phyloP scores from a whole-genome alignment of 2,888 invertebrate species.

The Villa cingulata region DNA sequence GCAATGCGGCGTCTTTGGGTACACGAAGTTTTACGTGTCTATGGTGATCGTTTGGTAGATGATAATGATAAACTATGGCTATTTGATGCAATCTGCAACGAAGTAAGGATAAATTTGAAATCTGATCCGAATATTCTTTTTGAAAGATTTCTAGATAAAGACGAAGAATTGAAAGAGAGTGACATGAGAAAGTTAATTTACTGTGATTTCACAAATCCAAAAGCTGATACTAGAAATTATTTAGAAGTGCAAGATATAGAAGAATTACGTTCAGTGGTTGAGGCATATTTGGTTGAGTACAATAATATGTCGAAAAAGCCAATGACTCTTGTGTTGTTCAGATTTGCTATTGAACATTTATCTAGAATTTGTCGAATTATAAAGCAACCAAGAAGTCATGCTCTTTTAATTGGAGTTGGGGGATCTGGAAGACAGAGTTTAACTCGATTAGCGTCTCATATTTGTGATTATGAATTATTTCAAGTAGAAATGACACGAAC shows the following conservation, averaged over 20 bases:
- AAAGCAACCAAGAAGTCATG: slow-evolving; percentile 85
- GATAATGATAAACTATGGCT: slow-evolving; percentile 73
- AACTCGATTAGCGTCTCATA: slow-evolving; percentile 79
- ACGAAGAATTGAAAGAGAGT: slow-evolving; percentile 49
- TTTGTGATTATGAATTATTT: slow-evolving; percentile 84
- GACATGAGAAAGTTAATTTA: slow-evolving; percentile 78
- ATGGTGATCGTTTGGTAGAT: slow-evolving; percentile 81
- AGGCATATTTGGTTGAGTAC: slow-evolving; percentile 77
- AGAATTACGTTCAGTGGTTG: slow-evolving; percentile 65
- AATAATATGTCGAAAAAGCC: slow-evolving; percentile 94
- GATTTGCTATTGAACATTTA: slow-evolving; percentile 89
- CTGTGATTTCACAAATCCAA: slow-evolving; percentile 91
- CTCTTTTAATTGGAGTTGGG: slow-evolving; percentile 78
- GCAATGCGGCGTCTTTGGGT: slow-evolving; percentile 89
- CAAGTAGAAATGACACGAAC: slow-evolving; percentile 83
- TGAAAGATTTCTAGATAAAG: slow-evolving; percentile 42
- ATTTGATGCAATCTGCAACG: slow-evolving; percentile 50
- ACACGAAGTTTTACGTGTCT: slow-evolving; percentile 84
- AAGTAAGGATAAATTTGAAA: slow-evolving; percentile 46
- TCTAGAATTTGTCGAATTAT: slow-evolving; percentile 81
- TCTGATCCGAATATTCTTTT: slow-evolving; percentile 59
- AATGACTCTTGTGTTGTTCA: slow-evolving; percentile 87
- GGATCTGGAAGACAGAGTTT: slow-evolving; percentile 89
- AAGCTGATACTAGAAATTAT: slow-evolving; percentile 77
- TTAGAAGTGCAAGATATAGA: slow-evolving; percentile 77